phyloP scores from a whole-genome alignment of 2,113 vertebrate species.

The Candoia aspera region DNA sequence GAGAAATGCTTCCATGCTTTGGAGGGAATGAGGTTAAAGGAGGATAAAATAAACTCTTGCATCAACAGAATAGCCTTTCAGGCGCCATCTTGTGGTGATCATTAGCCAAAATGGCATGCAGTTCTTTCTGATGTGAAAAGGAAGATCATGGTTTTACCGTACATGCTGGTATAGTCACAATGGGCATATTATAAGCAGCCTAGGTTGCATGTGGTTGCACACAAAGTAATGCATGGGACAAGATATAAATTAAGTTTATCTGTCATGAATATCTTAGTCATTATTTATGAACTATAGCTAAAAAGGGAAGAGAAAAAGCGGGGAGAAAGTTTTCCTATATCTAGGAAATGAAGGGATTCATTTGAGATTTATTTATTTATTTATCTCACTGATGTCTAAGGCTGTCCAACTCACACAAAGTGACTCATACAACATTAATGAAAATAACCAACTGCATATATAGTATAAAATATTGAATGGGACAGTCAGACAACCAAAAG shows the following conservation, averaged over 20 bases:
- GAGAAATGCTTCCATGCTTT: constrained; percentile 17
- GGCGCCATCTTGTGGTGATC: constrained; percentile 39
- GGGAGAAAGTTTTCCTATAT: background rate
- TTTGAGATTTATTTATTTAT: background rate
- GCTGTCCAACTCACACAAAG: background rate
- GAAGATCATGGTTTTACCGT: too few species aligned
- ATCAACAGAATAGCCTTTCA: background rate
- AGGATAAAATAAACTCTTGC: background rate
- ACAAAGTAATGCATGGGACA: background rate
- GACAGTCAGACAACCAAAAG: background rate
- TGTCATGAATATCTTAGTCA: background rate
- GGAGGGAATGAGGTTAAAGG: background rate
- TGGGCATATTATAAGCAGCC: background rate
- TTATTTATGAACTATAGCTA: background rate
- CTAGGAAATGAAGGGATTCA: background rate
- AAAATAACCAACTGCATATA: background rate
- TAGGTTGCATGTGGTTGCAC: background rate
- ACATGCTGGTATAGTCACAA: background rate
- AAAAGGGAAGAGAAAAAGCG: background rate
- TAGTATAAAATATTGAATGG: background rate
- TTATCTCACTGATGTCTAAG: background rate
- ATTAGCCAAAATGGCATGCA: background rate
- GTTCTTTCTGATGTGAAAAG: background rate
- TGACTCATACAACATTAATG: background rate
- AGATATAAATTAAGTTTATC: background rate